Evolutionary conservation across 2,888 invertebrate genomes (phyloP).

Genomic region (Chrysomela aeneicollis): DNA sequence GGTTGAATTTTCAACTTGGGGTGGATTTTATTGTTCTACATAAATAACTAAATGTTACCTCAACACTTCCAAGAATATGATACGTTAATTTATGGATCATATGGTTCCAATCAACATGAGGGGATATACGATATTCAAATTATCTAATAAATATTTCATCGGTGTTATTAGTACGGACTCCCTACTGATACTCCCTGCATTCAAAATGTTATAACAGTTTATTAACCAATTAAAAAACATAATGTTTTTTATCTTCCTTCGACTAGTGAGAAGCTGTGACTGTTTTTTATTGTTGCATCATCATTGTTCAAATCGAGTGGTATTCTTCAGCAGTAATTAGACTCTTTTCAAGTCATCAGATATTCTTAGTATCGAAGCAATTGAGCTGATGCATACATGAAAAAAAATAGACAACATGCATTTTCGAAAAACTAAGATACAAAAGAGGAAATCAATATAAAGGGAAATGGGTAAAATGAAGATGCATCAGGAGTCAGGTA

Average conservation of each 20-base stretch:
- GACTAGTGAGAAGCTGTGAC: neutral
- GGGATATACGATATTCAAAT: conserved; percentile 40
- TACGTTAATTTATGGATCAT: conserved; percentile 12
- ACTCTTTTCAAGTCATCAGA: neutral
- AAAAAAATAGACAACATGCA: too few relatives aligned
- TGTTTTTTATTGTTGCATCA: neutral
- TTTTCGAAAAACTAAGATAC: too few relatives aligned
- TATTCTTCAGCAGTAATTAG: neutral
- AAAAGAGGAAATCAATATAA: too few relatives aligned
- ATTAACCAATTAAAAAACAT: conserved; percentile 25
- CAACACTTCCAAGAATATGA: conserved; percentile 5
- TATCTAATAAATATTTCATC: conserved; percentile 40
- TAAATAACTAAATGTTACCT: too few relatives aligned
- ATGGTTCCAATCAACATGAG: conserved; percentile 16
- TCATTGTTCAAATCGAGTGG: neutral
- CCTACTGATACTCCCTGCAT: conserved; percentile 39
- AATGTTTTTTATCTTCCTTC: neutral
- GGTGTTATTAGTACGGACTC: conserved; percentile 32
- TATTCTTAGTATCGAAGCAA: too few relatives aligned
- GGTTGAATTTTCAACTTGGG: too few relatives aligned
- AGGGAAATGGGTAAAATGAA: too few relatives aligned
- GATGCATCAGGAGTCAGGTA: too few relatives aligned
- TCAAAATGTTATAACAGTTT: conserved; percentile 36
- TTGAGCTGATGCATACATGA: too few relatives aligned
- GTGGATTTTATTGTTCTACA: too few relatives aligned